Evolutionary conservation across 2,113 vertebrate genomes (phyloP).

Genomic region (Cairina moschata): DNA sequence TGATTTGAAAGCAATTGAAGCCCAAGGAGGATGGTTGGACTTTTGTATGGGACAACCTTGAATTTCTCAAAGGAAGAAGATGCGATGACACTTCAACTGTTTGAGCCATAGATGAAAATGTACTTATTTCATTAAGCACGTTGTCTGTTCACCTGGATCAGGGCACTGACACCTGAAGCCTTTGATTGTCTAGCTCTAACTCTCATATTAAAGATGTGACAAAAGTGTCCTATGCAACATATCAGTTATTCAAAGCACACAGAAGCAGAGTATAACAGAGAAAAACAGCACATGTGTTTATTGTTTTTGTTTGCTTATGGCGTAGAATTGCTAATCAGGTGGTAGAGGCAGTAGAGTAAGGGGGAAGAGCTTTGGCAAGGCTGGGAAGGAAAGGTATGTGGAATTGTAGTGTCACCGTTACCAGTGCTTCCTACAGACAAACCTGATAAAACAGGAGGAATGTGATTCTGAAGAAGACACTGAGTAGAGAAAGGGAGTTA

Average conservation of each 20-base stretch:
- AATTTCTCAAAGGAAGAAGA: neutral
- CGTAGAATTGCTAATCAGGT: neutral
- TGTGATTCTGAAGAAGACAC: accelerated
- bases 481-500: neutral
- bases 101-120: neutral
- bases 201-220: accelerated
- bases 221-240: neutral
- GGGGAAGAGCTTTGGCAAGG: neutral
- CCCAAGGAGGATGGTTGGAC: neutral
- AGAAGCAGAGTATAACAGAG: neutral
- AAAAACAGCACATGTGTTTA: neutral
- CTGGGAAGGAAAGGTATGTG: neutral
- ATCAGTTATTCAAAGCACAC: neutral
- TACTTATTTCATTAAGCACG: neutral
- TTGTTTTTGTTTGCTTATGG: neutral
- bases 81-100: neutral
- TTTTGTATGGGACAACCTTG: neutral
- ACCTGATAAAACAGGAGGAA: neutral
- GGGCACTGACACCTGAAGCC: neutral
- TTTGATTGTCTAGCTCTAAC: neutral
- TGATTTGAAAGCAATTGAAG: neutral
- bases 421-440: neutral
- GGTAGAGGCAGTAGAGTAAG: no score
- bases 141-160: neutral
- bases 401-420: neutral